A percentile compares a stretch with the other conserved stretches of the same genome.
Conservation (phyloP, 1,140 invertebrate species). For the Reticulitermes speratus region DNA sequence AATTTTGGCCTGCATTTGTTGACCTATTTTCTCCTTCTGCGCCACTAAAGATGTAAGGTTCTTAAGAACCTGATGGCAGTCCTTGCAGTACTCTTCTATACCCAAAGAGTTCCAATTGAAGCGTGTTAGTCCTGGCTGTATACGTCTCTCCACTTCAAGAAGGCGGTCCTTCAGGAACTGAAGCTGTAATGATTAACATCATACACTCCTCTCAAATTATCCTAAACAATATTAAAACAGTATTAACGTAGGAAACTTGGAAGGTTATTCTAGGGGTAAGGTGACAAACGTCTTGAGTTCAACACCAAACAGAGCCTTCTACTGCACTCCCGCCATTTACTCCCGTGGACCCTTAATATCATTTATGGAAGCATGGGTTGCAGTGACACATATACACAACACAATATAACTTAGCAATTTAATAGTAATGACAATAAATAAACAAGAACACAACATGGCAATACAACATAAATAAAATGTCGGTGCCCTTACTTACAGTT, state of each 20-base stretch:
- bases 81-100: conserved; percentile 69
- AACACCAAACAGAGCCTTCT: too few species aligned
- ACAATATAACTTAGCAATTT: too few species aligned
- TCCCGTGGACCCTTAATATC: too few species aligned
- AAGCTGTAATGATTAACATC: conserved; percentile 46
- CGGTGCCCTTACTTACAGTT: too few species aligned
- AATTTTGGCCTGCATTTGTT: conserved; percentile 64
- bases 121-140: conserved; percentile 71
- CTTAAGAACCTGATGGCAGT: conserved; percentile 55
- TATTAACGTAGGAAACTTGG: not conserved
- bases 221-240: conserved; percentile 11
- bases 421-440: too few species aligned
- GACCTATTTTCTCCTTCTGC: conserved; percentile 75
- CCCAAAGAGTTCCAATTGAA: conserved; percentile 82
- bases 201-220: not conserved
- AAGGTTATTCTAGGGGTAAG: too few species aligned
- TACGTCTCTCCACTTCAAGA: conserved; percentile 69
- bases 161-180: conserved; percentile 67
- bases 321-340: too few species aligned
- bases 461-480: too few species aligned
- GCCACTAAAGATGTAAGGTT: conserved; percentile 64
- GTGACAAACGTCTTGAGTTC: too few species aligned
- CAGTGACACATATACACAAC: too few species aligned
- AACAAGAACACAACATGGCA: too few species aligned
- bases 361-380: too few species aligned